These are phyloP conservation scores for Saguinus imperator DNA, from an alignment of 2,113 vertebrate species.

Conservation along the genomic window DNA sequence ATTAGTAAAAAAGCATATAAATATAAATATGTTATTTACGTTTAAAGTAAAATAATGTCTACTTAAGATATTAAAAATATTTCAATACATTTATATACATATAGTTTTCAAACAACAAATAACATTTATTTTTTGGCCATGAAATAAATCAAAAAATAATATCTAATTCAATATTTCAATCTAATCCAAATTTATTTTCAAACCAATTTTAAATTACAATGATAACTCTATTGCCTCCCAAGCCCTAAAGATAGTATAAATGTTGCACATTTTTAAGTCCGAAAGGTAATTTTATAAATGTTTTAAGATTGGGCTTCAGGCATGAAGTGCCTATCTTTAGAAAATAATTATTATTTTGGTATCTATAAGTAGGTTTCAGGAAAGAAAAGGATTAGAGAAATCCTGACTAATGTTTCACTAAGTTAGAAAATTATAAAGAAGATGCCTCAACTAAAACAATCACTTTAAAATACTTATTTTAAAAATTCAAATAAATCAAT, in stretches of 20 bases:
- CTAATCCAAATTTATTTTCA: constrained; percentile 7
- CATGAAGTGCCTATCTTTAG: neutral
- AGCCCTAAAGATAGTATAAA: neutral
- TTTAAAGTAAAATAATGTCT: neutral
- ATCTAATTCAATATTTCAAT: constrained; percentile 11
- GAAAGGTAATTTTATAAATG: constrained; percentile 28
- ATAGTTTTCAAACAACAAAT: neutral
- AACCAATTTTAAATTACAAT: neutral
- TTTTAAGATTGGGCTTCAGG: neutral
- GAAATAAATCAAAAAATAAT: neutral
- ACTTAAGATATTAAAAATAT: constrained; percentile 27
- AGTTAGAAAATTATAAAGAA: constrained; percentile 18
- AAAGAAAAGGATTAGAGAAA: constrained; percentile 16
- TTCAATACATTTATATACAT: neutral
- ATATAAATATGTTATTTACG: neutral
- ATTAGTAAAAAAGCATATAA: neutral
- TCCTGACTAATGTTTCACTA: neutral
- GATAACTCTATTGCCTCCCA: neutral
- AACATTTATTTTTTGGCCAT: neutral
- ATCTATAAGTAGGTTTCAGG: neutral
- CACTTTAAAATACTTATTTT: neutral
- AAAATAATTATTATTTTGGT: constrained; percentile 26
- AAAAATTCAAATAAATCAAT: neutral
- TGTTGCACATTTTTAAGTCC: neutral
- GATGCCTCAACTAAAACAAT: neutral